Evolutionary conservation across 2,888 invertebrate genomes (phyloP).

Genomic region (Pseudococcus jackbeardsleyi): DNA sequence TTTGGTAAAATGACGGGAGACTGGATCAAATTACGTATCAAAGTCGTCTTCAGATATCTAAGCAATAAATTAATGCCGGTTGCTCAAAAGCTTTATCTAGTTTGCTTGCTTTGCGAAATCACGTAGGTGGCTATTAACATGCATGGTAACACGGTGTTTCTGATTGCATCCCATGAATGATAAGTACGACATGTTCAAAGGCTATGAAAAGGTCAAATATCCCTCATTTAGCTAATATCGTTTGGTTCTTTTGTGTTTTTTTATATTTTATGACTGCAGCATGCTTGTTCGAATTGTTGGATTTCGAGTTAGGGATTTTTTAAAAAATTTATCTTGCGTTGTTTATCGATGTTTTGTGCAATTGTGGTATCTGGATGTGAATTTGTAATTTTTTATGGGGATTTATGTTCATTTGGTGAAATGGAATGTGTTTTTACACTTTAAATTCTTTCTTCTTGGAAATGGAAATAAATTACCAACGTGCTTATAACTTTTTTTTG

Average conservation of each 20-base stretch:
- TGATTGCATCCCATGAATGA: neutral
- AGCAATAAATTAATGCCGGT: neutral
- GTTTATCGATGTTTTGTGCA: neutral
- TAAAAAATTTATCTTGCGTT: neutral
- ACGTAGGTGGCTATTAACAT: constrained; percentile 15
- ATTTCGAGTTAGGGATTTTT: neutral
- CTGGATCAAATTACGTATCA: neutral
- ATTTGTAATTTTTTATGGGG: neutral
- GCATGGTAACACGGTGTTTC: neutral
- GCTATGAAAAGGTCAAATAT: neutral
- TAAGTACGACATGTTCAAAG: constrained; percentile 10
- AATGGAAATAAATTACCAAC: too few relatives aligned
- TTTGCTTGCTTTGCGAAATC: neutral
- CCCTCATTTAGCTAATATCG: neutral
- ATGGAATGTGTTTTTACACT: too few relatives aligned
- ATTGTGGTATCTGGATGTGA: neutral
- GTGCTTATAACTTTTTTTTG: too few relatives aligned
- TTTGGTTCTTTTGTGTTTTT: neutral
- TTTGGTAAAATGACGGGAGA: neutral
- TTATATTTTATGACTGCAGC: neutral
- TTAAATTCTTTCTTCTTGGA: too few relatives aligned
- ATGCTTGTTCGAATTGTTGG: neutral
- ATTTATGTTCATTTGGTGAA: neutral
- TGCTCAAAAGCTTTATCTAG: neutral
- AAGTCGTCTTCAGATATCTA: neutral